These are phyloP conservation scores for Hermaeophaga mercurialis DNA, from an alignment of 2,888 invertebrate species.

Conservation along the genomic window DNA sequence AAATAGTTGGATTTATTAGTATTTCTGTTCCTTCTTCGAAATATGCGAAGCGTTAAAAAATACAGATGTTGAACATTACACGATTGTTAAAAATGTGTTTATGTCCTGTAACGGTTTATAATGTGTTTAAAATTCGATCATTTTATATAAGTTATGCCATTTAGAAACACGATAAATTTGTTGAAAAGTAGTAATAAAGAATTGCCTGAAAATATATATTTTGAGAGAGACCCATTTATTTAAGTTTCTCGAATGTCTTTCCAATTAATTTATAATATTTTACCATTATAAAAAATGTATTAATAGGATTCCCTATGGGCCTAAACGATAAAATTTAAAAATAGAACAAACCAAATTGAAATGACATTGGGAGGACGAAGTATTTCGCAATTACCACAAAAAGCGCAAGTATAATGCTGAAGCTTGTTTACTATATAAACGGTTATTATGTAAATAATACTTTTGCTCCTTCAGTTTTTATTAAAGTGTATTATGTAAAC, in stretches of 20 bases:
- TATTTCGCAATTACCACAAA: slow-evolving; percentile 16
- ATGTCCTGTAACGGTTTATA: slow-evolving; percentile 4
- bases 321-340: neutral
- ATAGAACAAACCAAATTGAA: slow-evolving; percentile 1
- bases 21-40: neutral
- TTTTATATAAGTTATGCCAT: slow-evolving; percentile 7
- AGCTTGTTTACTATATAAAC: slow-evolving; percentile 25
- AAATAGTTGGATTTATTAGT: neutral
- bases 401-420: slow-evolving; percentile 14
- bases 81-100: slow-evolving; percentile 19
- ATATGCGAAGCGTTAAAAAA: slow-evolving; percentile 4
- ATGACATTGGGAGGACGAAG: slow-evolving; percentile 11
- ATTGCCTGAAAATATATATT: no score
- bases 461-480: slow-evolving; percentile 17
- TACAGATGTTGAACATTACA: slow-evolving; percentile 19
- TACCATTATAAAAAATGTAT: no score
- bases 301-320: no score
- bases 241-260: no score
- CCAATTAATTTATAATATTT: no score
- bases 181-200: no score
- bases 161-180: slow-evolving; percentile 5
- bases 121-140: slow-evolving; percentile 10
- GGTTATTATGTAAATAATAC: slow-evolving; percentile 23
- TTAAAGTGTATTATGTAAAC: slow-evolving; percentile 11
- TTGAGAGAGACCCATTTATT: no score